Conservation (phyloP, 2,113 vertebrate species). For the Corapipo altera region DNA sequence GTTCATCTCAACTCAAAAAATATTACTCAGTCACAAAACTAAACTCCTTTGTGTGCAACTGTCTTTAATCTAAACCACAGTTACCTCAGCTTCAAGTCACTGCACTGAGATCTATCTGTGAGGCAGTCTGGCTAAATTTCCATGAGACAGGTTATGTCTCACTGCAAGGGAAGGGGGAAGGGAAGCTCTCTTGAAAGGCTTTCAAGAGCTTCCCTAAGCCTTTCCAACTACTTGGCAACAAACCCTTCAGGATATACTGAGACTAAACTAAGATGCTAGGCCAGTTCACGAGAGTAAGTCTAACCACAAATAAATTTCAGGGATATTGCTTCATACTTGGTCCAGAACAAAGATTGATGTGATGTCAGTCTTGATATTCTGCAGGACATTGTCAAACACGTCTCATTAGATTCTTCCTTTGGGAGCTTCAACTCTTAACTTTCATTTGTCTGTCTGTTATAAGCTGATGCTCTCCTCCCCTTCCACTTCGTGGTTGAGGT, state of each 20-base stretch:
- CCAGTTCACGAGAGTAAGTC: conserved; percentile 13
- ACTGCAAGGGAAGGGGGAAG: neutral
- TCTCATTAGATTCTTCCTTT: neutral
- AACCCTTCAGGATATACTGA: conserved; percentile 16
- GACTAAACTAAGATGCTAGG: neutral
- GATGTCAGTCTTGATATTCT: neutral
- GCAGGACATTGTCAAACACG: neutral
- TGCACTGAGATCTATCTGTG: neutral
- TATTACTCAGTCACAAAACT: neutral
- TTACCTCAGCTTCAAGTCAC: conserved; percentile 38
- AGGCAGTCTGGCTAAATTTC: conserved; percentile 15
- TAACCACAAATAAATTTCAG: neutral
- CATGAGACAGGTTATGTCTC: neutral
- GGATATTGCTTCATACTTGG: neutral
- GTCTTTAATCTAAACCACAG: neutral
- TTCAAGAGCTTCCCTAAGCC: conserved; percentile 13
- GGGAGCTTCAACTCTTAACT: neutral
- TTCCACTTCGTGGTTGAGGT: neutral
- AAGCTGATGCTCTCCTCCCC: neutral
- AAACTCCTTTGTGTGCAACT: neutral
- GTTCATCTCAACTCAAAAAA: neutral
- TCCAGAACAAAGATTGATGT: neutral
- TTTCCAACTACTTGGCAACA: conserved; percentile 36
- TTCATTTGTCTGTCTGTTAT: neutral
- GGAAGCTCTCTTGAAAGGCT: conserved; percentile 52